These are phyloP conservation scores for Tenebrio molitor DNA, from an alignment of 1,140 invertebrate genomes.

Conservation along the genomic window DNA sequence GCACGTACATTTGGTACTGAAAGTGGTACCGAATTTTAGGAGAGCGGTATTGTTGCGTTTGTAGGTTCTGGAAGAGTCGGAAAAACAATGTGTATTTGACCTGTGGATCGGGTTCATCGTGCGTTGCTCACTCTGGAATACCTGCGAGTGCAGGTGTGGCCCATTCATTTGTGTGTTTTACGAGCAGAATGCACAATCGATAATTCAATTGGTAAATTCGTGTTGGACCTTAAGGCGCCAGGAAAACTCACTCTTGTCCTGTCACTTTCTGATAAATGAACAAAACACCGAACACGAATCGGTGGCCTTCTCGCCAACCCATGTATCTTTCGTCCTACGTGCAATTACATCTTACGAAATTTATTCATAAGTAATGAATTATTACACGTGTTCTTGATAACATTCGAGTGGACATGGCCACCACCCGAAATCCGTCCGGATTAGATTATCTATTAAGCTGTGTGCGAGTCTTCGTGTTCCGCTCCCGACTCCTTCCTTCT, in stretches of 20 bases:
- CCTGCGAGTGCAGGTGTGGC: slow-evolving; percentile 36
- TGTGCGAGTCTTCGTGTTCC: no score
- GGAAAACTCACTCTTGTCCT: slow-evolving; percentile 18
- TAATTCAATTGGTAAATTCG: slow-evolving; percentile 36
- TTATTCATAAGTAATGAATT: slow-evolving; percentile 33
- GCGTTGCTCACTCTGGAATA: neutral
- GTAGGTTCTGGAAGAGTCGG: no score
- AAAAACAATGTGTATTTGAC: no score
- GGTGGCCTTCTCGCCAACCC: slow-evolving; percentile 39
- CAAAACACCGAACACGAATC: slow-evolving; percentile 37
- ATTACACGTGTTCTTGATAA: slow-evolving; percentile 11
- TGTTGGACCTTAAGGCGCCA: slow-evolving; percentile 14
- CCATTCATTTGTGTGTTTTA: slow-evolving; percentile 44
- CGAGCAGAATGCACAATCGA: slow-evolving; percentile 41
- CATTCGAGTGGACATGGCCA: neutral
- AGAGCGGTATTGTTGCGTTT: no score
- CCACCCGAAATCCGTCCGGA: neutral
- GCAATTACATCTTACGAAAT: slow-evolving; percentile 43
- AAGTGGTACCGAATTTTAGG: no score
- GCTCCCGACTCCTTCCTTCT: neutral
- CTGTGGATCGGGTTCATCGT: neutral
- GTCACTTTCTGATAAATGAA: slow-evolving; percentile 41
- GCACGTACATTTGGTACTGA: no score
- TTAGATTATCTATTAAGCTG: neutral
- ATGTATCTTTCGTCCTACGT: slow-evolving; percentile 37